Evolutionary conservation across 1,140 invertebrate genomes (phyloP).

Genomic region (Bombus fervidus): DNA sequence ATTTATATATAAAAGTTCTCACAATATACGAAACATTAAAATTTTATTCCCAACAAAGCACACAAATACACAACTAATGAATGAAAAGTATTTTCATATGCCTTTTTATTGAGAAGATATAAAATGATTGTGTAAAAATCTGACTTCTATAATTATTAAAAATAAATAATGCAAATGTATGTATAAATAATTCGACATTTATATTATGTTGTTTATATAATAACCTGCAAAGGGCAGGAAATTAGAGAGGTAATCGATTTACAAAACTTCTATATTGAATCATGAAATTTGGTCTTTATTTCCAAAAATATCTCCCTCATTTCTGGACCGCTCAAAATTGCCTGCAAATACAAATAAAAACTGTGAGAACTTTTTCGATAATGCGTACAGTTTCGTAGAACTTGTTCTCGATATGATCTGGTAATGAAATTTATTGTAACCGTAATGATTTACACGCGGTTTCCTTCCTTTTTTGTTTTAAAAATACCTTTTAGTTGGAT

Average conservation of each 20-base stretch:
- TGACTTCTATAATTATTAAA: slow-evolving; percentile 51
- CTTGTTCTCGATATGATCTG: slow-evolving; percentile 52
- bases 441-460: slow-evolving; percentile 21
- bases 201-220: slow-evolving; percentile 48
- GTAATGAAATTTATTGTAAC: slow-evolving; percentile 1
- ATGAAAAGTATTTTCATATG: slow-evolving; percentile 52
- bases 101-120: slow-evolving; percentile 71
- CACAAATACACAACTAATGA: slow-evolving; percentile 49
- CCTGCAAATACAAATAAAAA: slow-evolving; percentile 83
- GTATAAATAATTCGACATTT: slow-evolving; percentile 57
- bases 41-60: slow-evolving; percentile 45
- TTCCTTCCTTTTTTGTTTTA: not conserved
- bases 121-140: slow-evolving; percentile 65
- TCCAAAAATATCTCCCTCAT: slow-evolving; percentile 81
- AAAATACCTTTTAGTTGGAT: slow-evolving; percentile 56
- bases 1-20: not conserved
- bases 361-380: slow-evolving; percentile 68
- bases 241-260: slow-evolving; percentile 73
- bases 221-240: slow-evolving; percentile 58
- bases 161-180: slow-evolving; percentile 64
- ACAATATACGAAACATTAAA: slow-evolving; percentile 41
- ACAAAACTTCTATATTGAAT: slow-evolving; percentile 76
- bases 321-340: slow-evolving; percentile 79
- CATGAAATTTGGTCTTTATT: slow-evolving; percentile 84
- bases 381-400: slow-evolving; percentile 66